Conservation (phyloP, 2,888 invertebrate genomes). For the Drosophila leonis region DNA sequence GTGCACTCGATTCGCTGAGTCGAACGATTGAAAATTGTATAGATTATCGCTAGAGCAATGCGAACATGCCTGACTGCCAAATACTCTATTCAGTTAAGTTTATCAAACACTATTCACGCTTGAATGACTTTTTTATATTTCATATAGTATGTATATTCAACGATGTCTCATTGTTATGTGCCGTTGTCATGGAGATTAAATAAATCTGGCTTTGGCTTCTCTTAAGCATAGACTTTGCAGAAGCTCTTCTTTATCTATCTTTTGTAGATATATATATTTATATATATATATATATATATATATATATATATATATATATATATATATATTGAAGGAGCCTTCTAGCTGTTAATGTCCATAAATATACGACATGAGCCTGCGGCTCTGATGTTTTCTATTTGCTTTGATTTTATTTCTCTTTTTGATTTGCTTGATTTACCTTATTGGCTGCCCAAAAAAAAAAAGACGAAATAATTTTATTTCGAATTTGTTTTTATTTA, state of each 20-base stretch:
- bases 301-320: neutral
- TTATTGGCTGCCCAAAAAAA: conserved; percentile 43
- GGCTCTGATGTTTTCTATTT: conserved; percentile 54
- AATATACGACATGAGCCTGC: conserved; percentile 54
- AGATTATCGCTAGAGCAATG: conserved; percentile 2
- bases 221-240: neutral
- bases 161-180: neutral
- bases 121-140: too few relatives aligned
- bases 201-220: neutral
- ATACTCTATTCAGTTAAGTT: neutral
- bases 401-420: conserved; percentile 64
- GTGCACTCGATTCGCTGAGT: conserved; percentile 58
- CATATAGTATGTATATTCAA: neutral
- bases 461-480: conserved; percentile 44
- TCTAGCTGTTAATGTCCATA: conserved; percentile 32
- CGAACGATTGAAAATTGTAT: conserved; percentile 39
- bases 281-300: neutral
- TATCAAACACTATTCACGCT: neutral
- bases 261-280: neutral
- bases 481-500: conserved; percentile 26
- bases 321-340: neutral
- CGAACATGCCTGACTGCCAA: neutral
- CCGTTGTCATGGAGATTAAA: conserved; percentile 3
- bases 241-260: neutral
- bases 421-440: conserved; percentile 71